Evolutionary conservation across 2,113 vertebrate genomes (phyloP).

Genomic region (Nicator chloris): DNA sequence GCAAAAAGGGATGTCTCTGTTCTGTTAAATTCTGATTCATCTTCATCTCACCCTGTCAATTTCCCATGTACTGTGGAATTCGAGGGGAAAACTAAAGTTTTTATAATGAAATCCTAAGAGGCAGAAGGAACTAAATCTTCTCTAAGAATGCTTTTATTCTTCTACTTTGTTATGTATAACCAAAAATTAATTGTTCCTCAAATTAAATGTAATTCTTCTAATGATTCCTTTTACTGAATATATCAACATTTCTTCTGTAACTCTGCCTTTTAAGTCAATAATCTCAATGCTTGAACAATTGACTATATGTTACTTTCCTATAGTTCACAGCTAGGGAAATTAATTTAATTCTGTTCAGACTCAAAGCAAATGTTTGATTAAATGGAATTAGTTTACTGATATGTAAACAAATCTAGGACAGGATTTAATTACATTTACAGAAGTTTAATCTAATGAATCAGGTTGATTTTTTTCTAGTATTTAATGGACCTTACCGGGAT

Average conservation of each 20-base stretch:
- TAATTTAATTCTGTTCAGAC: constrained; percentile 52
- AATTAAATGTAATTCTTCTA: constrained; percentile 3
- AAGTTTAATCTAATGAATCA: constrained; percentile 36
- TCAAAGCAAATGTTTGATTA: constrained; percentile 52
- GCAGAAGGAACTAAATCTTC: background rate
- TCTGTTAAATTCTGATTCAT: background rate
- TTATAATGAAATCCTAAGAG: background rate
- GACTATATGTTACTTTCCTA: background rate
- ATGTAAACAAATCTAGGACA: constrained; percentile 38
- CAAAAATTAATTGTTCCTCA: background rate
- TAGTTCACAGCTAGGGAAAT: constrained; percentile 30
- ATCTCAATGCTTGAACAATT: constrained; percentile 4
- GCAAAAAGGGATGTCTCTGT: background rate
- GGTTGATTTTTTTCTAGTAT: background rate
- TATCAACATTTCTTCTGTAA: background rate
- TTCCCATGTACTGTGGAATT: background rate
- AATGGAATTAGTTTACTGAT: constrained; percentile 58
- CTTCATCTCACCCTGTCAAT: background rate
- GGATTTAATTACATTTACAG: constrained; percentile 52
- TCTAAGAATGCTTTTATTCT: background rate
- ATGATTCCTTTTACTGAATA: background rate
- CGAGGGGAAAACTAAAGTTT: background rate
- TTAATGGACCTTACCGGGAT: background rate
- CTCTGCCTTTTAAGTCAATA: constrained; percentile 19
- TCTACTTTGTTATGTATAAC: background rate